Evolutionary conservation across 2,113 vertebrate genomes (phyloP).

Genomic region (Cephalopholis sonnerati): DNA sequence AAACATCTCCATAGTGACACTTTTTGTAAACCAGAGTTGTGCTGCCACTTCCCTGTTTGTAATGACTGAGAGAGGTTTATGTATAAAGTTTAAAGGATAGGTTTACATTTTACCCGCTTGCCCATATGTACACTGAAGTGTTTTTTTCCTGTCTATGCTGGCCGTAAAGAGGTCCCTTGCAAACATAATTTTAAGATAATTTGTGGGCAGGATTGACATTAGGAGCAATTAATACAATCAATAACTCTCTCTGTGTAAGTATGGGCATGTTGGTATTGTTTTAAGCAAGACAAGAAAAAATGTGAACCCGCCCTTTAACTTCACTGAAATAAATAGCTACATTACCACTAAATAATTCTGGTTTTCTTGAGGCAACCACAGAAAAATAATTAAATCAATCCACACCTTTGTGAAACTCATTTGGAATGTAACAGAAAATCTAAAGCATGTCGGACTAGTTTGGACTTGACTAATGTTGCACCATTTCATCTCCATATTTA

Average conservation of each 20-base stretch:
- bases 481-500: slow-evolving; percentile 15
- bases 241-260: not conserved
- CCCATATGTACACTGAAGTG: not conserved
- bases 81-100: not conserved
- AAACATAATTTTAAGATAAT: not conserved
- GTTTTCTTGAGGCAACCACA: not conserved
- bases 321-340: not conserved
- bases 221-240: not conserved
- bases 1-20: slow-evolving; percentile 1
- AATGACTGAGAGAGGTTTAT: not conserved
- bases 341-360: not conserved
- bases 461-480: slow-evolving; percentile 10
- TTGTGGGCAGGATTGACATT: not conserved
- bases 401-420: slow-evolving; percentile 12
- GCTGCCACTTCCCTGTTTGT: not conserved
- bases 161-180: not conserved
- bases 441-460: slow-evolving; percentile 3
- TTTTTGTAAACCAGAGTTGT: not conserved
- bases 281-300: not conserved
- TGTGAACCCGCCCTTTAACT: not conserved
- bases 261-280: not conserved
- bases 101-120: not conserved
- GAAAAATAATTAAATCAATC: slow-evolving; percentile 6
- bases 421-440: slow-evolving; percentile 15
- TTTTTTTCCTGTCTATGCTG: not conserved